phyloP scores from a whole-genome alignment of 2,888 invertebrate species.

The Ormyrus pomaceus region DNA sequence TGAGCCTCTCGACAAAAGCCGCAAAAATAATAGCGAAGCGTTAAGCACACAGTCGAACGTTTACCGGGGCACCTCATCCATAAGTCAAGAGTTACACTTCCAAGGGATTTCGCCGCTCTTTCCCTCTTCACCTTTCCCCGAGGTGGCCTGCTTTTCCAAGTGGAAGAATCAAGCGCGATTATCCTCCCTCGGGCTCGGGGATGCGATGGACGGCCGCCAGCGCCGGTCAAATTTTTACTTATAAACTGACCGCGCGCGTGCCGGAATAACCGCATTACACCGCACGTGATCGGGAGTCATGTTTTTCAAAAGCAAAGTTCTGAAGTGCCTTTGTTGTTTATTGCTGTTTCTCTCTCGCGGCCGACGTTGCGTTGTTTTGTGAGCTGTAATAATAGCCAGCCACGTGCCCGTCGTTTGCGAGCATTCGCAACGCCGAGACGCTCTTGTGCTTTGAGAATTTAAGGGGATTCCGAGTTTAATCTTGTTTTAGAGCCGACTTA shows the following conservation, averaged over 20 bases:
- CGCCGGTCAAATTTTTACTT: too few species aligned
- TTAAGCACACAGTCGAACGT: slow-evolving; percentile 12
- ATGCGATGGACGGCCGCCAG: too few species aligned
- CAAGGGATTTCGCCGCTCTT: slow-evolving; percentile 40
- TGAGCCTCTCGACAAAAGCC: slow-evolving; percentile 24
- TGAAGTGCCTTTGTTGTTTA: neutral
- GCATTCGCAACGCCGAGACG: neutral
- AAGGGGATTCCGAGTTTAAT: too few species aligned
- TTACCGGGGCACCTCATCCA: slow-evolving; percentile 17
- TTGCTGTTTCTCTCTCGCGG: too few species aligned
- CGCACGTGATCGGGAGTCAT: neutral
- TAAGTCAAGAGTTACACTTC: slow-evolving; percentile 26
- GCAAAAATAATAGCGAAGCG: slow-evolving; percentile 48
- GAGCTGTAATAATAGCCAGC: neutral
- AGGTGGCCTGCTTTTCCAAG: neutral
- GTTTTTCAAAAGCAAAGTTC: slow-evolving; percentile 26
- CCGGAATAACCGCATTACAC: too few species aligned
- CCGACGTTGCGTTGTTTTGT: neutral
- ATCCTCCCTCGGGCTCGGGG: neutral
- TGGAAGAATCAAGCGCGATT: neutral
- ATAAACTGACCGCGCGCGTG: too few species aligned
- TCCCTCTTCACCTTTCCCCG: neutral
- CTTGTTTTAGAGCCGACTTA: too few species aligned
- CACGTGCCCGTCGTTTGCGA: neutral
- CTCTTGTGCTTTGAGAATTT: neutral